Conservation (phyloP, 2,888 invertebrate genomes). For the Biston stratarius region DNA sequence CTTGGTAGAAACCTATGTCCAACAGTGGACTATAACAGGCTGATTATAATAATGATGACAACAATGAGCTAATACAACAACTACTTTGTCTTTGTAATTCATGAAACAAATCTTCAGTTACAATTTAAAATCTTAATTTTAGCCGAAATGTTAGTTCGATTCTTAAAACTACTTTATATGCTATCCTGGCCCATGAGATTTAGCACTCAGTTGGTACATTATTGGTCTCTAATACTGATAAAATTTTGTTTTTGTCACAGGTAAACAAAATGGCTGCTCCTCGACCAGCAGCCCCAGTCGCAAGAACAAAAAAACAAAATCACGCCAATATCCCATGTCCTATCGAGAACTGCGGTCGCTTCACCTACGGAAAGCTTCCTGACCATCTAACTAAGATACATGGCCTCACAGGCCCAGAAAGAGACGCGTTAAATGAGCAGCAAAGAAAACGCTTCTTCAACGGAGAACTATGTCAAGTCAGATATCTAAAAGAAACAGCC, state of each 20-base stretch:
- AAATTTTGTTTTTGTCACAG: constrained; percentile 36
- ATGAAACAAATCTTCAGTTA: no score
- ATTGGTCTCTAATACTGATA: neutral
- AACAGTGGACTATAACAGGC: neutral
- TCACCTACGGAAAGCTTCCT: constrained; percentile 83
- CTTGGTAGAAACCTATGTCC: no score
- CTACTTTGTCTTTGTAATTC: no score
- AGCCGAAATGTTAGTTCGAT: no score
- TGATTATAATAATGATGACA: neutral
- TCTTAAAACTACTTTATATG: no score
- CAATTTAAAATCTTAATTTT: no score
- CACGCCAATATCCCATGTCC: constrained; percentile 85
- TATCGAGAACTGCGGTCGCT: constrained; percentile 83
- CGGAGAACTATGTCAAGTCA: constrained; percentile 83
- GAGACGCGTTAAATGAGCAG: constrained; percentile 82
- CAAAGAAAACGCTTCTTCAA: constrained; percentile 84
- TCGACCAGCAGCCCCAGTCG: constrained; percentile 62
- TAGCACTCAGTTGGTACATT: no score
- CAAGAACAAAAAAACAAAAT: constrained; percentile 83
- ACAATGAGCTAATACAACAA: no score
- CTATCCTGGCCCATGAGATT: no score
- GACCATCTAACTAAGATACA: constrained; percentile 84
- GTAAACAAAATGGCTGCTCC: constrained; percentile 64
- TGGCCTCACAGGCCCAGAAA: constrained; percentile 79
- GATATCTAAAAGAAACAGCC: constrained; percentile 82